Evolutionary conservation across 2,797 vertebrate species (phyloP), one percentile per base, ranked within the genome.

Genomic region (Botia kubotai): DNA sequence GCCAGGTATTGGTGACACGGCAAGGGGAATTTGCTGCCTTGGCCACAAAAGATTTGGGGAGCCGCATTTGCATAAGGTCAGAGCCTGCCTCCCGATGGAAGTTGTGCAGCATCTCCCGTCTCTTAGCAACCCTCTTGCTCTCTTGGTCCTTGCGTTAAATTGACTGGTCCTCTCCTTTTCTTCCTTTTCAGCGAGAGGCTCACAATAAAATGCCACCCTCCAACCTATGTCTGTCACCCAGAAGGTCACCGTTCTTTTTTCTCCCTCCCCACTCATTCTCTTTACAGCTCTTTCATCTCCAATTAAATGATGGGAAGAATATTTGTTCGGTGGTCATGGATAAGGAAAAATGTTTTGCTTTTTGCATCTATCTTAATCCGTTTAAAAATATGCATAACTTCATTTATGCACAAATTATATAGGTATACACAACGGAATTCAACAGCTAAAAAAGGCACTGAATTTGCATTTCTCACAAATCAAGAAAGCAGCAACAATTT

Each of bases 41-140:
- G 92, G 86, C 92, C 93, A 96, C 95, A 97, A 96, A 93, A 95
- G 95, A 95, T 93, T 95, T 95, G 93, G 94, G 94, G 93, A 95
- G 94, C 92, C 91, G 91, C 89, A 97, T 99, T 98, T 98, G 96
- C 96, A 98, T 97, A 97, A 97, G 97, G 97, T 98, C 97, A 96
- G 95, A 94, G 93, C 94, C 92, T 91, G 92, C 95, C 96, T 95
- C 93, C 95, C 94, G 96, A 95, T 95, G 95, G 95, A 97, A 97
- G 96, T 97, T 97, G 92, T 94, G 93, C 96, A 95, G 95, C 96
- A 96, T 98, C 96, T 77, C 92, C 95, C 90, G 97, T 99, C 96
- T 97, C 97, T 96, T 98, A 98, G 97, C 97, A 98, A 99, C 97
- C 94, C 95, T 93, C 95, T 90, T 94, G 95, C 94, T 93, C 95